These are phyloP conservation scores for Cyclargus thomasi DNA, from an alignment of 1,140 invertebrate species.

Conservation along the genomic window DNA sequence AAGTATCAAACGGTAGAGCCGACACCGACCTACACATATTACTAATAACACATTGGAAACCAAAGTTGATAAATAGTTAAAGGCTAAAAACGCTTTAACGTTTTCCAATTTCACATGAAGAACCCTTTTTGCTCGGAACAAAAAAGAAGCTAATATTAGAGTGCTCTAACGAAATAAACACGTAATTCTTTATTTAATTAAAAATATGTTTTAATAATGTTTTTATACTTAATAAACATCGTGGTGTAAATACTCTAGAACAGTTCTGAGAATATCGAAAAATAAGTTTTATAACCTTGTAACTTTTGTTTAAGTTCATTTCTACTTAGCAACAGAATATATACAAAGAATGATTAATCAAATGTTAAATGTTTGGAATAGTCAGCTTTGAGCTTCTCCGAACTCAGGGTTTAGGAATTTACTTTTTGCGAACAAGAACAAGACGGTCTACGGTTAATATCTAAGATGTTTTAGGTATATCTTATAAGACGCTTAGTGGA, in stretches of 20 bases:
- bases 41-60: too few species aligned
- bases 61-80: too few species aligned
- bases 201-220: not conserved
- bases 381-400: not conserved
- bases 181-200: not conserved
- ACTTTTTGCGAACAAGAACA: not conserved
- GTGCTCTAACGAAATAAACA: not conserved
- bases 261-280: not conserved
- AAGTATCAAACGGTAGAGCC: too few species aligned
- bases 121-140: too few species aligned
- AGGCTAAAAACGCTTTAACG: too few species aligned
- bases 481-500: not conserved
- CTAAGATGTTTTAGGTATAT: not conserved
- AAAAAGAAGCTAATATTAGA: too few species aligned
- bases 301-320: not conserved
- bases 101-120: too few species aligned
- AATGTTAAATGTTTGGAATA: not conserved
- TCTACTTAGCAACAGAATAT: not conserved
- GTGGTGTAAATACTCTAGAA: not conserved
- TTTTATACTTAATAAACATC: too few species aligned
- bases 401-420: not conserved
- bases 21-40: too few species aligned
- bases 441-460: not conserved
- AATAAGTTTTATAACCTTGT: not conserved
- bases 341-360: not conserved